Percentiles rank a stretch among this genome's conserved stretches.
These are phyloP conservation scores for Ivindomyrus marchei DNA, from an alignment of 2,113 vertebrate species.

Conservation along the genomic window DNA sequence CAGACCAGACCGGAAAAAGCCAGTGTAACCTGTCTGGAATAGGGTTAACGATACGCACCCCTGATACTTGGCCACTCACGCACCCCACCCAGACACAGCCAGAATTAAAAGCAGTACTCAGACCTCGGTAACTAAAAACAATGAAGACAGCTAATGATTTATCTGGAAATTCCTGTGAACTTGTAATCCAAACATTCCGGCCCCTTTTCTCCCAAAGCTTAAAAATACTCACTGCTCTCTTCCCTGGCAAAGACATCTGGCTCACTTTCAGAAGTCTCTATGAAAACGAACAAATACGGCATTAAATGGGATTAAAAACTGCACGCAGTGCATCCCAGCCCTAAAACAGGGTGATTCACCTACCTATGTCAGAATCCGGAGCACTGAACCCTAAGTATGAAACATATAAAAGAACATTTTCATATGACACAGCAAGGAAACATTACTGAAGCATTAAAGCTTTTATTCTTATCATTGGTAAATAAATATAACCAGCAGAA, in stretches of 20 bases:
- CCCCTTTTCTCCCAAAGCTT: neutral
- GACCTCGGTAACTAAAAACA: neutral
- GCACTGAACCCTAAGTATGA: neutral
- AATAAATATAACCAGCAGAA: neutral
- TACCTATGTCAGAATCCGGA: neutral
- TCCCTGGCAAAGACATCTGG: slow-evolving; percentile 4
- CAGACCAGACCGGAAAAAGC: neutral
- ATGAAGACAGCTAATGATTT: neutral
- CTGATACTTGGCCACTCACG: neutral
- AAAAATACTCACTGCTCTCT: neutral
- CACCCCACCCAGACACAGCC: neutral
- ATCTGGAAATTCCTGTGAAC: neutral
- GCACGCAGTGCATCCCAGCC: neutral
- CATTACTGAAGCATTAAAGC: neutral
- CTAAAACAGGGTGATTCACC: neutral
- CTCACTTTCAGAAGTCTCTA: neutral
- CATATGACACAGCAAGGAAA: neutral
- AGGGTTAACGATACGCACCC: neutral
- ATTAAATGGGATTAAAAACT: neutral
- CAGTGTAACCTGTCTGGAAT: neutral
- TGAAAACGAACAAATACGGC: neutral
- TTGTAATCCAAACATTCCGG: neutral
- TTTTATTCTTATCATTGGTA: neutral
- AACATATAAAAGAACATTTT: neutral
- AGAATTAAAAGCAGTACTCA: neutral